Percentiles rank a stretch among this genome's conserved stretches.
Evolutionary conservation across 92 coral and sea anemone genomes (phyloP).

Genomic region (Porites cylindrica): DNA sequence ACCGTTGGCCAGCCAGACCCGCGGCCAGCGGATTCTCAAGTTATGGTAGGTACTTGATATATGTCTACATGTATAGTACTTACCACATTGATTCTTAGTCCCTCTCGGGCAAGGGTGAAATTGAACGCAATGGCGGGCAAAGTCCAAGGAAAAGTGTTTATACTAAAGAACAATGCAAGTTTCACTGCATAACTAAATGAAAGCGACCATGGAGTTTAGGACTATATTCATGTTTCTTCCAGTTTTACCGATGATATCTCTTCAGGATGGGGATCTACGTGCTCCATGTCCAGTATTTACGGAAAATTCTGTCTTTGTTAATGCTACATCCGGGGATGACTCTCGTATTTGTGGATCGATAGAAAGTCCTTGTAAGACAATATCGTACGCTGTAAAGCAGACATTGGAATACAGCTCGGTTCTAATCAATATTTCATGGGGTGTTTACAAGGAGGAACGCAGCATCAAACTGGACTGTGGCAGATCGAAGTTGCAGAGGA

Average conservation of each 20-base stretch:
- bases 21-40: too few species aligned
- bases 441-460: constrained; percentile 34
- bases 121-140: background rate
- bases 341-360: constrained; percentile 30
- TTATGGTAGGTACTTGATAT: too few species aligned
- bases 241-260: background rate
- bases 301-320: constrained; percentile 24
- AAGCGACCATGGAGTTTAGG: too few species aligned
- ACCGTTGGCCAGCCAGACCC: too few species aligned
- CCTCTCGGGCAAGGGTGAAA: too few species aligned
- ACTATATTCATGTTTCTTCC: background rate
- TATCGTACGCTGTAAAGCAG: constrained; percentile 41
- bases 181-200: too few species aligned
- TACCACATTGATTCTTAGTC: too few species aligned
- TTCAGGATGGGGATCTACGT: background rate
- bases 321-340: constrained; percentile 34
- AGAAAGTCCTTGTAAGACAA: constrained; percentile 39
- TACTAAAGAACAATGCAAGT: background rate
- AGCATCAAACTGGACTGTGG: constrained; percentile 61
- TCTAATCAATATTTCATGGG: constrained; percentile 34
- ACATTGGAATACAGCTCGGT: constrained; percentile 3
- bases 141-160: background rate
- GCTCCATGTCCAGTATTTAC: background rate
- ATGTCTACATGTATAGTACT: too few species aligned
- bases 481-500: constrained; percentile 9